phyloP scores from a whole-genome alignment of 2,888 invertebrate species.

The Lobophora halterata region DNA sequence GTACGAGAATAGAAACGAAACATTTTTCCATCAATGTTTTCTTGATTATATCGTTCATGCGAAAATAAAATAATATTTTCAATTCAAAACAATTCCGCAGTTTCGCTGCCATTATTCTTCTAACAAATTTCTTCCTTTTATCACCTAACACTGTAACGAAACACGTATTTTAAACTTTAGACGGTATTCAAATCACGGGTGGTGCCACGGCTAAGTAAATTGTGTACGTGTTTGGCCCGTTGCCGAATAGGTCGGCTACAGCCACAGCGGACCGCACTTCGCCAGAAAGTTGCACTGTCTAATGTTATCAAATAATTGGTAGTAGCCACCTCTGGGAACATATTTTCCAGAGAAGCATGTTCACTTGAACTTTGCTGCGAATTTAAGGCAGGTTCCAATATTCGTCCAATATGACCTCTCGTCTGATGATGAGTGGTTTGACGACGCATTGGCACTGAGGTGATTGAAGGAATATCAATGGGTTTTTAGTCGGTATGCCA shows the following conservation, averaged over 20 bases:
- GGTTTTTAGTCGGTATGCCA: too few species aligned
- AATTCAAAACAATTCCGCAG: neutral
- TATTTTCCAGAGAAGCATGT: neutral
- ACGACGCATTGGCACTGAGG: too few species aligned
- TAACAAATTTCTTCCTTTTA: conserved; percentile 16
- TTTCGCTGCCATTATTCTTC: conserved; percentile 1
- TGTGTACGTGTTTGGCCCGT: conserved; percentile 74
- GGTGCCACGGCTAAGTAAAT: conserved; percentile 70
- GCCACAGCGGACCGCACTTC: conserved; percentile 32
- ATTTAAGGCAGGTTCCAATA: too few species aligned
- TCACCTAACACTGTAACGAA: conserved; percentile 13
- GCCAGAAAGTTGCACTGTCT: conserved; percentile 16
- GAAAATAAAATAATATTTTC: too few species aligned
- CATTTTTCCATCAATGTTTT: too few species aligned
- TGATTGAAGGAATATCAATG: too few species aligned
- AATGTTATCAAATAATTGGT: conserved; percentile 26
- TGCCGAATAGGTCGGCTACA: conserved; percentile 69
- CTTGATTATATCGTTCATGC: too few species aligned
- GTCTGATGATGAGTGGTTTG: too few species aligned
- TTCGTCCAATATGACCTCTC: too few species aligned
- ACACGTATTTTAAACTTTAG: conserved; percentile 47
- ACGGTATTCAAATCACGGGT: conserved; percentile 69
- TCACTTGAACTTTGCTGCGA: too few species aligned
- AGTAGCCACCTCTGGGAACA: conserved; percentile 1
- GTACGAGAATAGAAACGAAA: too few species aligned